Evolutionary conservation across 2,888 invertebrate species (phyloP).

Genomic region (Parochlus steinenii): DNA sequence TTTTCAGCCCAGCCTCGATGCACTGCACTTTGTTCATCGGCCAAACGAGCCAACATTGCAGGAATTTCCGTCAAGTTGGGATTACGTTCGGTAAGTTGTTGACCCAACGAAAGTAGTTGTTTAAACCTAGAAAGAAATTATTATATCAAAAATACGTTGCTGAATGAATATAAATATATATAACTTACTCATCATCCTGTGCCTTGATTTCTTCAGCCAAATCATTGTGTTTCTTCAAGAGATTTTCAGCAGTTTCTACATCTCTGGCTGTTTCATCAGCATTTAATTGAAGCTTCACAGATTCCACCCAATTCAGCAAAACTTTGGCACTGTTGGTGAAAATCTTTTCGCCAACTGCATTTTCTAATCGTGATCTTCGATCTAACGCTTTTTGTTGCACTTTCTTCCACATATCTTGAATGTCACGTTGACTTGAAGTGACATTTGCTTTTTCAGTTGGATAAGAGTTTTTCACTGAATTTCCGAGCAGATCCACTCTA

Average conservation of each 20-base stretch:
- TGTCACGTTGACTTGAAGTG: slow-evolving; percentile 64
- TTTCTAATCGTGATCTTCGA: slow-evolving; percentile 69
- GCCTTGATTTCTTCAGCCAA: slow-evolving; percentile 79
- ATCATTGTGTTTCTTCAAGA: slow-evolving; percentile 82
- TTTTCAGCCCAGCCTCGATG: slow-evolving; percentile 70
- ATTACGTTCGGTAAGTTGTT: slow-evolving; percentile 55
- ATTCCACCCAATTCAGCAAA: slow-evolving; percentile 65
- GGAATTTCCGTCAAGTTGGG: slow-evolving; percentile 59
- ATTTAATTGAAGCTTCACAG: slow-evolving; percentile 60
- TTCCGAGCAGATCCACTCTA: slow-evolving; percentile 71
- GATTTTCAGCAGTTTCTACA: slow-evolving; percentile 80
- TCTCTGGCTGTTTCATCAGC: slow-evolving; percentile 68
- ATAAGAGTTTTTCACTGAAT: slow-evolving; percentile 80
- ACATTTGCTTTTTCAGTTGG: slow-evolving; percentile 81
- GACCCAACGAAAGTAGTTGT: slow-evolving; percentile 65
- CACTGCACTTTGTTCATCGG: slow-evolving; percentile 59
- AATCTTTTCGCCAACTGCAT: slow-evolving; percentile 89
- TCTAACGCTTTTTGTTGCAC: slow-evolving; percentile 74
- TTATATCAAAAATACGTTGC: slow-evolving; percentile 9
- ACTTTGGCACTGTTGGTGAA: slow-evolving; percentile 73
- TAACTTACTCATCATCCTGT: slow-evolving; percentile 67
- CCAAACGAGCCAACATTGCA: slow-evolving; percentile 53
- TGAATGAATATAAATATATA: slow-evolving; percentile 3
- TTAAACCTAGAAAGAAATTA: slow-evolving; percentile 42
- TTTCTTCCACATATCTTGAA: slow-evolving; percentile 75